Percentiles rank a stretch among this genome's conserved stretches.
Conservation (phyloP, 1,140 invertebrate species). For the Pentalonia nigronervosa region DNA sequence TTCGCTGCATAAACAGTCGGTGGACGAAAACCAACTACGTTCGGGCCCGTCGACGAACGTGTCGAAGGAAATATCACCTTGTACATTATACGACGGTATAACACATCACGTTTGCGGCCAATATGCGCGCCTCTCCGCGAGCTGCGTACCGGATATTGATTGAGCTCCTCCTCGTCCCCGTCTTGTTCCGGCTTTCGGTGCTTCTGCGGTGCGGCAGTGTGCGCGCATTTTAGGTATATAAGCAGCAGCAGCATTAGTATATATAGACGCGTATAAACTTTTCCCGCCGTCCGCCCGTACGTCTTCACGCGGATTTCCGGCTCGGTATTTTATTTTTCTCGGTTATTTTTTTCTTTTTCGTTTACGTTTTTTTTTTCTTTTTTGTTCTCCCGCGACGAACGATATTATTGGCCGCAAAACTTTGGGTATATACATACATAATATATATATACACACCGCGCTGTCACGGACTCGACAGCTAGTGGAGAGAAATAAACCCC, state of each 20-base stretch:
- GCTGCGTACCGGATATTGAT: slow-evolving; percentile 7
- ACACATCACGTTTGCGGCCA: background rate
- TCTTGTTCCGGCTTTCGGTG: background rate
- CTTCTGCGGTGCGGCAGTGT: background rate
- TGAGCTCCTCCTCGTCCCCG: background rate
- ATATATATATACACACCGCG: slow-evolving; percentile 14
- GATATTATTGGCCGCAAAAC: background rate
- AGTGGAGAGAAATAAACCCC: background rate
- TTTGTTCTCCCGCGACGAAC: background rate
- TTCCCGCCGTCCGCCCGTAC: background rate
- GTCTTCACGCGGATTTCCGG: background rate
- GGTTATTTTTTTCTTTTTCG: background rate
- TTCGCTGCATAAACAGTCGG: background rate
- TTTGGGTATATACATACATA: background rate
- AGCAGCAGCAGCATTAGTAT: background rate
- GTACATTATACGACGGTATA: background rate
- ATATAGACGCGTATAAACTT: background rate
- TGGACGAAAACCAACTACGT: background rate
- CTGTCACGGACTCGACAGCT: background rate
- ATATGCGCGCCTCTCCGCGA: slow-evolving; percentile 12
- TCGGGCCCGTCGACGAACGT: background rate
- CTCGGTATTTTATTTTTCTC: background rate
- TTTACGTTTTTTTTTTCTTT: slow-evolving; percentile 8
- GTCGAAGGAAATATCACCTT: background rate
- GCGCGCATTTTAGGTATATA: background rate